Evolutionary conservation across 2,888 invertebrate species (phyloP), one percentile per base, ranked within the genome.

Genomic region (Sphecodes monilicornis): DNA sequence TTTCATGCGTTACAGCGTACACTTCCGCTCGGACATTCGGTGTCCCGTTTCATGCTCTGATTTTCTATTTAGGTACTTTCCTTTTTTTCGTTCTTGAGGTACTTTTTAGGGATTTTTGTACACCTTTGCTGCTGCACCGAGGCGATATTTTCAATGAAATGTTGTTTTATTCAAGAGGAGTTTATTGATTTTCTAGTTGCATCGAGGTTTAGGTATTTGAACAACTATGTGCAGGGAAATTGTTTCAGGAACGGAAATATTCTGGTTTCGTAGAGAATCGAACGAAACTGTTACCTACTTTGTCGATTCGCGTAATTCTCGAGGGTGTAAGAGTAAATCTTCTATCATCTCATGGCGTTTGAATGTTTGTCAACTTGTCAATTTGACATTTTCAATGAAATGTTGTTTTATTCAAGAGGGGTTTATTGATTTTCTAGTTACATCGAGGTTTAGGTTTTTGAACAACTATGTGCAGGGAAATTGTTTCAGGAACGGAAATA

Each of bases 11-110:
- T 36, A 66, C 36, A 66, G 66, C 66, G 66, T 66, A 36, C 11
- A 66, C 66, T 66, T 66, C 32, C 66, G 66, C 66, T 32, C 10
- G 3, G 22, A 36, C 36, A 66, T 66, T 66, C 60, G 60, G 60
- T 26, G 54, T n/a, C 11, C n/a, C n/a, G 54, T 54, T 54, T 4
- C 11, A 54, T 16, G 26, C 60, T 60, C 29, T 29, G 60, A 60
- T 60, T 29, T 60, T 60, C n/a, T 29, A 18, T 29, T 6, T 29
- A n/a, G n/a, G n/a, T n/a, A n/a, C n/a, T n/a, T n/a, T n/a, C n/a
- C n/a, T n/a, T n/a, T n/a, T n/a, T n/a, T n/a, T n/a, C n/a, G n/a
- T n/a, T n/a, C n/a, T n/a, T n/a, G n/a, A n/a, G n/a, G n/a, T n/a
- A n/a, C n/a, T n/a, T n/a, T n/a, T n/a, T n/a, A n/a, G n/a, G n/a